Evolutionary conservation across 2,797 vertebrate species (phyloP), one percentile per base, ranked within the genome.

Genomic region (Lacerta bilineata): DNA sequence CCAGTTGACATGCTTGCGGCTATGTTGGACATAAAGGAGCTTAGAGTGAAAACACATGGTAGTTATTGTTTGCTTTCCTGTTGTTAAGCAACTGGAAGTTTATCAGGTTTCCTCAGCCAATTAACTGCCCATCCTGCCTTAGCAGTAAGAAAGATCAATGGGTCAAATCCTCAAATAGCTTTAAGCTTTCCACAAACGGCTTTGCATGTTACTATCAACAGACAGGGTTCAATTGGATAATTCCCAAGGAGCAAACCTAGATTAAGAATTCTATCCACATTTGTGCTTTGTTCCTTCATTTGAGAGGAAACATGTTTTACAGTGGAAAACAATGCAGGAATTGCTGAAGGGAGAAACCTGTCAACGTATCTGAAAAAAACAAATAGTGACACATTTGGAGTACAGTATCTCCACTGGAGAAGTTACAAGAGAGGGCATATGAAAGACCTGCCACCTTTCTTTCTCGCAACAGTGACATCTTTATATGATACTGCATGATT

Each of bases 21-120:
- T 94, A 95, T 92, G 95, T 95, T 92, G 94, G 95, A 95, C 91
- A 94, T 88, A 94, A 95, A 95, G 88, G 90, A 94, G 90, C 90
- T 90, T 84, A 84, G 80, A 76, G 81, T 91, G 80, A 93, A 95
- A 94, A 90, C 87, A 92, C 82, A 77, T 64, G 88, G 79, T 23
- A 83, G 88, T 84, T 89, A 92, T 86, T 95, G 92, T 95, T 95
- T 95, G 94, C 93, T 96, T 95, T 93, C 91, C 88, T 0, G 80
- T 93, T 95, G 95, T 96, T 91, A 94, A 93, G 95, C 95, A 96
- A 96, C 94, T 88, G 89, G 29, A 93, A 94, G 87, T 95, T 93
- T 69, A 94, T 91, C 94, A 93, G 90, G 93, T 94, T 94, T 93
- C 93, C 90, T 91, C 64, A 85, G 89, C 91, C 80, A 93, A 94